Conservation (phyloP, 2,113 vertebrate species). For the Ammodytes marinus region DNA sequence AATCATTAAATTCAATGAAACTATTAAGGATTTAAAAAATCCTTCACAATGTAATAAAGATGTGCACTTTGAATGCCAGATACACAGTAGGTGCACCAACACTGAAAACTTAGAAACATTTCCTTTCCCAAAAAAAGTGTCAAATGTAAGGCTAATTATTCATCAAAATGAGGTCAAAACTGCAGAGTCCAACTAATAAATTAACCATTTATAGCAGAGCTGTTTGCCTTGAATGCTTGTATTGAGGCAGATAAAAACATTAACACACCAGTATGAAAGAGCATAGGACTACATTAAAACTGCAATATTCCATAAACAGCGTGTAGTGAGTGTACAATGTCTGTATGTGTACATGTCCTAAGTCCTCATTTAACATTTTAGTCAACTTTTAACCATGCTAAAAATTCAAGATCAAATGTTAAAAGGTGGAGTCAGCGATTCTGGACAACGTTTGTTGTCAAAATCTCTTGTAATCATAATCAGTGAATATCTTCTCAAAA, state of each 20-base stretch:
- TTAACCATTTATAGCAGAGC: conserved; percentile 13
- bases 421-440: not conserved
- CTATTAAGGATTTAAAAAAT: conserved; percentile 39
- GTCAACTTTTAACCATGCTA: conserved; percentile 33
- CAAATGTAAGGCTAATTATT: conserved; percentile 85
- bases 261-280: conserved; percentile 29
- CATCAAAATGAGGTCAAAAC: conserved; percentile 74
- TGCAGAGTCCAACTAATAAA: conserved; percentile 78
- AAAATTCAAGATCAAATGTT: not conserved
- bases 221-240: not conserved
- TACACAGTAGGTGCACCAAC: conserved; percentile 26
- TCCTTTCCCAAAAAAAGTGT: conserved; percentile 13
- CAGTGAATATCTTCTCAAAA: too few relatives aligned
- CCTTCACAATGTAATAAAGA: conserved; percentile 15
- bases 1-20: conserved; percentile 52
- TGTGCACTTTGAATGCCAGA: conserved; percentile 25
- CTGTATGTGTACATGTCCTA: not conserved
- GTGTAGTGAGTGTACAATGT: not conserved
- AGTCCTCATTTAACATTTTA: not conserved
- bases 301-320: conserved; percentile 1
- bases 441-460: too few relatives aligned
- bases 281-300: conserved; percentile 6
- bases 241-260: conserved; percentile 18
- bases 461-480: too few relatives aligned
- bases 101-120: conserved; percentile 1